Percentiles rank a stretch among this genome's conserved stretches.
Conservation (phyloP, 2,888 invertebrate genomes). For the Meiosimyza platycephala region DNA sequence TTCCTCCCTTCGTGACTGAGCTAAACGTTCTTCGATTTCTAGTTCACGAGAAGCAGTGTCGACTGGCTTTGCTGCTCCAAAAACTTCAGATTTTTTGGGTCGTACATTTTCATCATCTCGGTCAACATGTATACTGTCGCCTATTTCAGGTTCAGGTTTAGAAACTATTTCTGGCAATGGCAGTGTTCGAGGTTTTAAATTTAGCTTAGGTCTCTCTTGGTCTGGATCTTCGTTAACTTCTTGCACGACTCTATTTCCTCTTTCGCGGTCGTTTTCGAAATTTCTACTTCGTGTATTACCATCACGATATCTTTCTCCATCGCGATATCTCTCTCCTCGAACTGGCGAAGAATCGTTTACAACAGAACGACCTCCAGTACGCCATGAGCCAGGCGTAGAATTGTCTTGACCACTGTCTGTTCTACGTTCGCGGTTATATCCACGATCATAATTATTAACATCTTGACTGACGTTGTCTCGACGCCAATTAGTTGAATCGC, state of each 20-base stretch:
- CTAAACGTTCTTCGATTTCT: constrained; percentile 90
- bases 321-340: constrained; percentile 56
- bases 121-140: constrained; percentile 30
- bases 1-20: constrained; percentile 69
- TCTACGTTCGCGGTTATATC: constrained; percentile 56
- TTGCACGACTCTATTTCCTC: constrained; percentile 49
- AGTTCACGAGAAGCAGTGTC: constrained; percentile 91
- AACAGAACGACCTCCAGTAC: constrained; percentile 54
- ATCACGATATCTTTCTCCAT: constrained; percentile 61
- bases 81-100: constrained; percentile 73
- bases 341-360: constrained; percentile 55
- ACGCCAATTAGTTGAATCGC: constrained; percentile 67
- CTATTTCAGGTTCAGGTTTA: constrained; percentile 63
- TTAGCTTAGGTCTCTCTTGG: constrained; percentile 77
- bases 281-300: constrained; percentile 60
- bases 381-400: constrained; percentile 61
- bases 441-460: constrained; percentile 51
- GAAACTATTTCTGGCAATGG: constrained; percentile 72
- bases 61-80: constrained; percentile 95
- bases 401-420: constrained; percentile 49
- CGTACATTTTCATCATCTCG: constrained; percentile 41
- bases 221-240: constrained; percentile 49
- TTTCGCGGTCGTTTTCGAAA: constrained; percentile 65
- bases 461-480: constrained; percentile 66
- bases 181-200: constrained; percentile 83